These are phyloP conservation scores for Pelecanus crispus DNA, from an alignment of 2,113 vertebrate genomes.

Conservation along the genomic window DNA sequence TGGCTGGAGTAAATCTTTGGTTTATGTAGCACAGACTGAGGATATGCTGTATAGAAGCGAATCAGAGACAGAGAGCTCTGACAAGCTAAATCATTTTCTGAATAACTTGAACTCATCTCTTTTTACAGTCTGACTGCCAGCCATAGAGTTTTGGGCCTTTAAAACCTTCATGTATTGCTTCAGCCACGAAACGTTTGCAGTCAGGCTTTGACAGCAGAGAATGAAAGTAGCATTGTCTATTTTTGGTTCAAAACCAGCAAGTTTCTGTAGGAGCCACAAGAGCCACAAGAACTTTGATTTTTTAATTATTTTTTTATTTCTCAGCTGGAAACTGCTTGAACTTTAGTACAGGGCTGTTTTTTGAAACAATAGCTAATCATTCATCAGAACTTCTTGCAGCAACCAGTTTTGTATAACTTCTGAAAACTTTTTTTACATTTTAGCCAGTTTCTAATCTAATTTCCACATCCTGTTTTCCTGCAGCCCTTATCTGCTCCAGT, in stretches of 20 bases:
- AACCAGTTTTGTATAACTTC: neutral
- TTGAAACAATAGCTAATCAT: neutral
- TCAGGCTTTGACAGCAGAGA: neutral
- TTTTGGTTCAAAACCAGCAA: neutral
- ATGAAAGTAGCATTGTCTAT: neutral
- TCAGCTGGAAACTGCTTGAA: neutral
- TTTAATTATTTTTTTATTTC: neutral
- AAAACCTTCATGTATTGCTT: neutral
- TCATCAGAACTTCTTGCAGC: neutral
- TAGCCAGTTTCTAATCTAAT: constrained; percentile 22
- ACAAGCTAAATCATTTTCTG: neutral
- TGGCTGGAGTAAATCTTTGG: neutral
- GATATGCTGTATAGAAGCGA: neutral
- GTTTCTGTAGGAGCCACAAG: neutral
- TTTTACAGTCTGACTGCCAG: neutral
- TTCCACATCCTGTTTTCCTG: constrained; percentile 33
- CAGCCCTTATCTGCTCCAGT: neutral
- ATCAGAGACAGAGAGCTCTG: neutral
- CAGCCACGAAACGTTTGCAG: neutral
- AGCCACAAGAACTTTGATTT: neutral
- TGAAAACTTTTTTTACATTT: neutral
- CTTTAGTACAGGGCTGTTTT: neutral
- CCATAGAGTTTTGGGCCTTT: neutral
- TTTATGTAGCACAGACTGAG: neutral
- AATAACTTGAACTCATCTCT: neutral